Percentiles rank a stretch among this genome's conserved stretches.
Evolutionary conservation across 2,113 vertebrate genomes (phyloP).

Genomic region (Salvator merianae): DNA sequence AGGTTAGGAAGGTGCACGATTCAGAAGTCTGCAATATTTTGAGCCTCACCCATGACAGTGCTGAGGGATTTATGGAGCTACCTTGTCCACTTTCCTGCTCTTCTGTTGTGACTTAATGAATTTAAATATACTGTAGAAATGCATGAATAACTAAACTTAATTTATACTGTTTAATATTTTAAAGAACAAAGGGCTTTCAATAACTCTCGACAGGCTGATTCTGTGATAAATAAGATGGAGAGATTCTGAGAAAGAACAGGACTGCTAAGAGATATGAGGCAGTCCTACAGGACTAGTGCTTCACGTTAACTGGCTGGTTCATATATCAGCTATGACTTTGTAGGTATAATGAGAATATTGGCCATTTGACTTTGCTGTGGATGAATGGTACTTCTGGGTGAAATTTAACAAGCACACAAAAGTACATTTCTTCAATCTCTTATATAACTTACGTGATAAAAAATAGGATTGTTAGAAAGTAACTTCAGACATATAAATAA

Average conservation of each 20-base stretch:
- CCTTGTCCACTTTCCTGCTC: slow-evolving; percentile 5
- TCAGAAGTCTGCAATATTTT: slow-evolving; percentile 38
- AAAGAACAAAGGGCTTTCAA: slow-evolving; percentile 44
- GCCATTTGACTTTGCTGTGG: slow-evolving; percentile 58
- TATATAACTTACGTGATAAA: slow-evolving; percentile 33
- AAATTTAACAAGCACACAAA: slow-evolving; percentile 45
- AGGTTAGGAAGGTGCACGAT: not conserved
- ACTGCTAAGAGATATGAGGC: slow-evolving; percentile 40
- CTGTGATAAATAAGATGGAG: slow-evolving; percentile 13
- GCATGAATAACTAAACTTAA: slow-evolving; percentile 19
- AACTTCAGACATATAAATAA: slow-evolving; percentile 42
- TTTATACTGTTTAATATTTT: slow-evolving; percentile 50
- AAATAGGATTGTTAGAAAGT: slow-evolving; percentile 18
- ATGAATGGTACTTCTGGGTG: slow-evolving; percentile 51
- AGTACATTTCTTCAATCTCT: slow-evolving; percentile 7
- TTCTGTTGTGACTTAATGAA: slow-evolving; percentile 29
- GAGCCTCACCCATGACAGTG: slow-evolving; percentile 2
- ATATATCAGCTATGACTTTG: slow-evolving; percentile 60
- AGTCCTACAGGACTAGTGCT: slow-evolving; percentile 49
- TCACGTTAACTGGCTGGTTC: slow-evolving; percentile 39
- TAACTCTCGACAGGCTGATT: slow-evolving; percentile 44
- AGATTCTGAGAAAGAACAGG: slow-evolving; percentile 25
- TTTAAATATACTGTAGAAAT: slow-evolving; percentile 4
- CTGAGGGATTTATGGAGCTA: slow-evolving; percentile 33
- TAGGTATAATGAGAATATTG: slow-evolving; percentile 55